Conservation (phyloP, 2,113 vertebrate genomes). For the Capreolus pygargus region DNA sequence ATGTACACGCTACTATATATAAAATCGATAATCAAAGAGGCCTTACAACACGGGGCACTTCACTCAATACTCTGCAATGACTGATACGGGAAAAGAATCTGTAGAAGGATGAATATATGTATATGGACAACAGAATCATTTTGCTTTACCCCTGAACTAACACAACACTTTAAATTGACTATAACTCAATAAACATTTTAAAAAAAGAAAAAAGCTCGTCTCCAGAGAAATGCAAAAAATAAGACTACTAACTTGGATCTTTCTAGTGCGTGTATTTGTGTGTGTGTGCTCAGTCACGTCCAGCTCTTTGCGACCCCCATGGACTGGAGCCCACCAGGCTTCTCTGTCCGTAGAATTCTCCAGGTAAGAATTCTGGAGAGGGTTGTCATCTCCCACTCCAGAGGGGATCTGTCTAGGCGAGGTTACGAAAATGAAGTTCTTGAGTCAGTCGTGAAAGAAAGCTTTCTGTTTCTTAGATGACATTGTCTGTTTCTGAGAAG, state of each 20-base stretch:
- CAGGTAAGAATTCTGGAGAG: background rate
- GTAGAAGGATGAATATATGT: background rate
- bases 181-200: background rate
- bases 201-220: background rate
- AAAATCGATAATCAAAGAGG: background rate
- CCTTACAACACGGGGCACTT: fast-evolving
- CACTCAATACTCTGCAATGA: background rate
- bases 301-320: background rate
- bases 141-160: background rate
- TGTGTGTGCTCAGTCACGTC: background rate
- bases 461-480: background rate
- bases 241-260: background rate
- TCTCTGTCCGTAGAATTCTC: background rate
- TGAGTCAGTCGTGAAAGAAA: background rate
- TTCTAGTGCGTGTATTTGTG: background rate
- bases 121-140: background rate
- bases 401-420: background rate
- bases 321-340: background rate
- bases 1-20: fast-evolving
- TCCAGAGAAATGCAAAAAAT: background rate
- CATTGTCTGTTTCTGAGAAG: background rate
- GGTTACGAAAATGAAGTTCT: background rate
- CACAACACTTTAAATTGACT: background rate
- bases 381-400: background rate
- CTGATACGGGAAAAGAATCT: background rate